Conservation (phyloP, 2,113 vertebrate species). For the Ploceus nigricollis region DNA sequence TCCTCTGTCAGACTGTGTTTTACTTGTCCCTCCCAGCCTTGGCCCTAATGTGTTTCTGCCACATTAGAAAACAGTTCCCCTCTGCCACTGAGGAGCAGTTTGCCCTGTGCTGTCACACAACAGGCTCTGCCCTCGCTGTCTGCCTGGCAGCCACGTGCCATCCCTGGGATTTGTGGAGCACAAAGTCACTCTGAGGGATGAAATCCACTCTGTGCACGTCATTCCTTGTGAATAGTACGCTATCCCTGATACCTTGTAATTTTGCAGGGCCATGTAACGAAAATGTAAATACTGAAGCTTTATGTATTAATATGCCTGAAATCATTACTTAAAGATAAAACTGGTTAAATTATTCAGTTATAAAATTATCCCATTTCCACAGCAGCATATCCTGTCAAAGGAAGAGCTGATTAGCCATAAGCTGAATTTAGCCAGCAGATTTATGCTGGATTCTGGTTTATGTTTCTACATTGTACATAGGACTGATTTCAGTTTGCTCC, state of each 20-base stretch:
- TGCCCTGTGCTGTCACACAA: not conserved
- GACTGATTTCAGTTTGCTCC: slow-evolving; percentile 19
- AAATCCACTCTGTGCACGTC: not conserved
- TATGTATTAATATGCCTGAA: slow-evolving; percentile 55
- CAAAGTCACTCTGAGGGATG: not conserved
- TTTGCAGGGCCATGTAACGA: slow-evolving; percentile 5
- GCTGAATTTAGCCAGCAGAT: slow-evolving; percentile 62
- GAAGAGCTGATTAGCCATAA: slow-evolving; percentile 66
- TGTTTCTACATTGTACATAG: not conserved
- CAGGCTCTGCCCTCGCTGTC: not conserved
- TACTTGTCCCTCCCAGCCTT: not conserved
- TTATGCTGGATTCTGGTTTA: slow-evolving; percentile 39
- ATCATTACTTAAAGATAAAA: slow-evolving; percentile 65
- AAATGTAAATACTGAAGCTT: slow-evolving; percentile 64
- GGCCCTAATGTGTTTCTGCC: not conserved
- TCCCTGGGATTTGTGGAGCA: not conserved
- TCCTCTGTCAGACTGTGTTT: not conserved
- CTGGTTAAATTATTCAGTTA: slow-evolving; percentile 60
- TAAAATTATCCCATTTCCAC: slow-evolving; percentile 58
- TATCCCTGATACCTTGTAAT: slow-evolving; percentile 21
- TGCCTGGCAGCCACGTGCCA: not conserved
- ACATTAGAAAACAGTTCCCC: not conserved
- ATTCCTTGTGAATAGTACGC: not conserved
- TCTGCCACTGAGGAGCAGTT: not conserved
- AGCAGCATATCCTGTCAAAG: slow-evolving; percentile 58